phyloP scores from a whole-genome alignment of 2,888 invertebrate genomes.

The Gastracanthus pulcherrimus region DNA sequence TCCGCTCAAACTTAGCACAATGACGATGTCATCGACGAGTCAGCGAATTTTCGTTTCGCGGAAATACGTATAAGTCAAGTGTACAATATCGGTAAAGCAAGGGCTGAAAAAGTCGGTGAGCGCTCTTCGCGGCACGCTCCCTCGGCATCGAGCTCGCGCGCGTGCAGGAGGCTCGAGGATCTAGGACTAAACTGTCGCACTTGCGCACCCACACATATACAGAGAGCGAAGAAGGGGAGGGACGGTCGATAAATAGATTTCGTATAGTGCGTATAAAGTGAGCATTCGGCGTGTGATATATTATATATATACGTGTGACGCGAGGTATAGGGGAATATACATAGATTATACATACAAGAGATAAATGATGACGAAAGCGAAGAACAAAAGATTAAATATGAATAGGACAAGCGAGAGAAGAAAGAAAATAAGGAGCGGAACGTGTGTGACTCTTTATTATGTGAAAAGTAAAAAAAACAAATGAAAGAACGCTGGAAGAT shows the following conservation, averaged over 20 bases:
- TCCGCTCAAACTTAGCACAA: slow-evolving; percentile 8
- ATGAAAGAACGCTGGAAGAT: slow-evolving; percentile 51
- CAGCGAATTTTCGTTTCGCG: slow-evolving; percentile 22
- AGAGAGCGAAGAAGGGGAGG: slow-evolving; percentile 12
- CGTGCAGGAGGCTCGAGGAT: slow-evolving; percentile 12
- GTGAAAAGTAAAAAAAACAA: slow-evolving; percentile 48
- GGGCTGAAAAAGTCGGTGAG: slow-evolving; percentile 29
- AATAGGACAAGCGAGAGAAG: slow-evolving; percentile 40
- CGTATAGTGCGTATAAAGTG: slow-evolving; percentile 53
- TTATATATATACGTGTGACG: slow-evolving; percentile 52
- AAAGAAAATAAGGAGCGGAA: slow-evolving; percentile 49
- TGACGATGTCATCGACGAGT: neutral
- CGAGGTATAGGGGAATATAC: slow-evolving; percentile 56
- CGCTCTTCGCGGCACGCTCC: slow-evolving; percentile 22
- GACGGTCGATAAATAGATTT: slow-evolving; percentile 49
- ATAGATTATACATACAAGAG: slow-evolving; percentile 57
- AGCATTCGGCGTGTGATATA: slow-evolving; percentile 55
- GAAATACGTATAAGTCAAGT: slow-evolving; percentile 9
- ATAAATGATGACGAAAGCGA: slow-evolving; percentile 52
- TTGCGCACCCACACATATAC: slow-evolving; percentile 29
- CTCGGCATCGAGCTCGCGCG: slow-evolving; percentile 23
- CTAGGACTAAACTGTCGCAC: slow-evolving; percentile 27
- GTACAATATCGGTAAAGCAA: slow-evolving; percentile 19
- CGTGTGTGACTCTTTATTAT: slow-evolving; percentile 53
- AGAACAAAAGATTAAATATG: slow-evolving; percentile 53